A percentile compares a stretch with the other conserved stretches of the same genome.
Evolutionary conservation across 2,797 vertebrate species (phyloP).

Genomic region (Mallotus villosus): DNA sequence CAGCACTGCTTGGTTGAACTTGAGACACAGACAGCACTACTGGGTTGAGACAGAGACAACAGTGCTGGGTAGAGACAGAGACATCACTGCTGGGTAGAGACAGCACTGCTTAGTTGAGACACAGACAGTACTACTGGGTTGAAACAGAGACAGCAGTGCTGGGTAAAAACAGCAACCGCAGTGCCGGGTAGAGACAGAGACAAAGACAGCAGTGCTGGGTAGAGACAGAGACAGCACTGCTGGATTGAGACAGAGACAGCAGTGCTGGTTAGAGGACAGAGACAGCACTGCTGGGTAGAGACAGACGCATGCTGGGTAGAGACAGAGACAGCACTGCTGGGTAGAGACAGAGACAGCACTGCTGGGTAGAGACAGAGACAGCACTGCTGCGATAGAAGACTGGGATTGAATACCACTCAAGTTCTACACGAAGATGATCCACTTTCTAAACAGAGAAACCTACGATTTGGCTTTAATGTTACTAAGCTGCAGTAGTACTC

Average conservation of each 20-base stretch:
- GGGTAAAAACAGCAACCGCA: too few species aligned
- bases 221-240: neutral
- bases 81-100: too few species aligned
- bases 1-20: neutral
- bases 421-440: constrained; percentile 7
- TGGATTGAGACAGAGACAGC: neutral
- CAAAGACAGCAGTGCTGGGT: neutral
- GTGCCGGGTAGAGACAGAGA: too few species aligned
- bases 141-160: too few species aligned
- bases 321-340: neutral
- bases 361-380: neutral
- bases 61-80: too few species aligned
- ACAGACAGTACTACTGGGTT: too few species aligned
- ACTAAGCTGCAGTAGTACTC: neutral
- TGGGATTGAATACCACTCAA: neutral
- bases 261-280: neutral
- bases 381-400: neutral
- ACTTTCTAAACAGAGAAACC: constrained; percentile 1
- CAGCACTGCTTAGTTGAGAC: too few species aligned
- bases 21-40: neutral
- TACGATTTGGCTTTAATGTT: constrained; percentile 5
- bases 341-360: neutral
- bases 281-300: neutral
- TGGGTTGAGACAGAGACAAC: neutral
- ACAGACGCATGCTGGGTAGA: too few species aligned